Conservation (phyloP, 2,888 invertebrate genomes). For the Campaea margaritaria region DNA sequence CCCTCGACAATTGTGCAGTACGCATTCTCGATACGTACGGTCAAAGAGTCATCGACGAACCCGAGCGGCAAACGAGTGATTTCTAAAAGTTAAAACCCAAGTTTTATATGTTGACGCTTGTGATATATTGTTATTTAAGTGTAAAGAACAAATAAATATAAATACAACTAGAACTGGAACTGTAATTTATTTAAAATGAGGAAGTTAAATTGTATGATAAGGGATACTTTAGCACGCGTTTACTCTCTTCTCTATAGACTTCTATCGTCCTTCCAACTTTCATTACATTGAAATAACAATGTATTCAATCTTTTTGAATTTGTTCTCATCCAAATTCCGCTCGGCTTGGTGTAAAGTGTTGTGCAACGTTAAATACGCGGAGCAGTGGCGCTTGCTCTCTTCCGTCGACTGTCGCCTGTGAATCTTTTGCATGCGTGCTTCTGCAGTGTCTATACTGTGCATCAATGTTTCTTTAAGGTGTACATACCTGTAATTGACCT, state of each 20-base stretch:
- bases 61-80: conserved; percentile 35
- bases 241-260: conserved; percentile 57
- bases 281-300: conserved; percentile 84
- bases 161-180: conserved; percentile 73
- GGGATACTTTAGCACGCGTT: conserved; percentile 75
- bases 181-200: conserved; percentile 68
- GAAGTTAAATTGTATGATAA: conserved; percentile 63
- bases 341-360: conserved; percentile 47
- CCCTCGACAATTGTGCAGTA: conserved; percentile 56
- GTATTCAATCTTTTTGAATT: conserved; percentile 68
- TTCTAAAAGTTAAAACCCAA: conserved; percentile 49
- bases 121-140: conserved; percentile 86
- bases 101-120: conserved; percentile 83
- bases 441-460: conserved; percentile 73
- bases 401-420: conserved; percentile 72
- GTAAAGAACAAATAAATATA: conserved; percentile 79
- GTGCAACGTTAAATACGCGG: conserved; percentile 30
- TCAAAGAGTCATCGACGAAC: conserved; percentile 69
- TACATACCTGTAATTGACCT: conserved; percentile 75
- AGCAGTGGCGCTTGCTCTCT: conserved; percentile 36
- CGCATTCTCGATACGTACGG: conserved; percentile 52
- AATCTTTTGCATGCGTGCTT: conserved; percentile 85
- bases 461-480: conserved; percentile 65
- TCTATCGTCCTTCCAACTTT: conserved; percentile 55
- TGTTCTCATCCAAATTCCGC: conserved; percentile 84